Evolutionary conservation across 2,113 vertebrate genomes (phyloP), one percentile per base, ranked within the genome.

Genomic region (Scolopax mira): DNA sequence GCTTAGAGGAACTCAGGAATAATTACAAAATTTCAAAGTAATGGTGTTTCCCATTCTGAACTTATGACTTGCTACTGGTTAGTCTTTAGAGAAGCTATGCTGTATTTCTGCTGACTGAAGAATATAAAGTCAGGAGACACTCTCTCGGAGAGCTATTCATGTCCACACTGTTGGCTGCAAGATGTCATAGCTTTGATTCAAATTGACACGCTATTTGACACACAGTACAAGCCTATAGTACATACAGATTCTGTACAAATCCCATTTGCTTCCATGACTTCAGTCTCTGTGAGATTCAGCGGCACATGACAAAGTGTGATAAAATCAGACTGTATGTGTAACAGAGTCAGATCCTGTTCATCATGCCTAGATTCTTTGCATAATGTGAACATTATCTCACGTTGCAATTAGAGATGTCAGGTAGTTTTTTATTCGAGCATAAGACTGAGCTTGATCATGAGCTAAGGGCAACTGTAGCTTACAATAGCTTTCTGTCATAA

Each of bases 381-480:
- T 41, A 75, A 33, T 4, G 24, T 0, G 0, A 79, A 54, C 3
- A 6, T n/a, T 46, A 54, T 7, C 8, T 69, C 25, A 75, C 14
- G 67, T 71, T 55, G 19, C 14, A n/a, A 9, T 52, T 52, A 37
- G 17, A 49, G 10, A 58, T 74, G 6, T 60, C 16, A 51, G 37
- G 55, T 17, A 24, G 4, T 46, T 75, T 67, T 66, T 81, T 54
- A 52, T 33, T 69, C 52, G 7, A 87, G 8, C 21, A 9, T 28
- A 64, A 54, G 6, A 4, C 35, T 79, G 48, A 84, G 4, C 25
- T 37, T 85, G 25, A 31, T 35, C 19, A 66, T 88, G 9, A 3
- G 21, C 18, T 30, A 58, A 80, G 22, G 13, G 22, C n/a, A 77
- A 18, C 5, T 69, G 30, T 54, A 77, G 17, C 3, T 55, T 51